Percentiles rank a stretch among this genome's conserved stretches.
Evolutionary conservation across 2,888 invertebrate genomes (phyloP).

Genomic region (Drosophila anomalata): DNA sequence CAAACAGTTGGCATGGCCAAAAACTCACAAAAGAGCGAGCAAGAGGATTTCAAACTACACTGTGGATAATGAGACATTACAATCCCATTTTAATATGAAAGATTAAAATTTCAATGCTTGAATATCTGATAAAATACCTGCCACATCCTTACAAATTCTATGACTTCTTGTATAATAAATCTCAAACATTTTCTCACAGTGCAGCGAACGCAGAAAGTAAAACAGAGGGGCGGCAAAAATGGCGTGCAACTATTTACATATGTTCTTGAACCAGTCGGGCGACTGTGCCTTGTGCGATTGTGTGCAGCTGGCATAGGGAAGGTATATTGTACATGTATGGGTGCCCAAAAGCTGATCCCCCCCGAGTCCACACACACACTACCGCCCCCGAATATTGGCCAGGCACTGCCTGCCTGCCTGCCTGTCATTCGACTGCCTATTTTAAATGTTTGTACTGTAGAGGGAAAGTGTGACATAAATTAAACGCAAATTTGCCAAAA

Average conservation of each 20-base stretch:
- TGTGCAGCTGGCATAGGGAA: constrained; percentile 30
- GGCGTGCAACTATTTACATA: constrained; percentile 75
- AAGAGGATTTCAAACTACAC: constrained; percentile 2
- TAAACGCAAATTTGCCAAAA: constrained; percentile 37
- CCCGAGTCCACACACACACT: constrained; percentile 54
- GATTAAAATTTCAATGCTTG: too few species aligned
- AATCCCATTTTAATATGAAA: too few species aligned
- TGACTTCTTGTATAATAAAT: too few species aligned
- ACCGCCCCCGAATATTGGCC: constrained; percentile 40
- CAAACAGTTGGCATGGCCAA: constrained; percentile 43
- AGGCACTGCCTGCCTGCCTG: neutral
- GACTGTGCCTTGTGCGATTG: constrained; percentile 20
- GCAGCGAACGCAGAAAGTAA: constrained; percentile 10
- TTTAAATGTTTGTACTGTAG: constrained; percentile 13
- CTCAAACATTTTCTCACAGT: constrained; percentile 5
- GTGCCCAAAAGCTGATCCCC: constrained; percentile 31
- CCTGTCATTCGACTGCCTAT: neutral
- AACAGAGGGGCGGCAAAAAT: constrained; percentile 46
- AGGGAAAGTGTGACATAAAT: constrained; percentile 28
- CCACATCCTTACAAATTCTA: too few species aligned
- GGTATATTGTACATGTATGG: neutral
- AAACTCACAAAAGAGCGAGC: constrained; percentile 20
- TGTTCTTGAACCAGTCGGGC: constrained; percentile 63
- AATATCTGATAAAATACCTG: too few species aligned
- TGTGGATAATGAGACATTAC: too few species aligned